phyloP scores from a whole-genome alignment of 2,113 vertebrate species.

The Steatornis caripensis region DNA sequence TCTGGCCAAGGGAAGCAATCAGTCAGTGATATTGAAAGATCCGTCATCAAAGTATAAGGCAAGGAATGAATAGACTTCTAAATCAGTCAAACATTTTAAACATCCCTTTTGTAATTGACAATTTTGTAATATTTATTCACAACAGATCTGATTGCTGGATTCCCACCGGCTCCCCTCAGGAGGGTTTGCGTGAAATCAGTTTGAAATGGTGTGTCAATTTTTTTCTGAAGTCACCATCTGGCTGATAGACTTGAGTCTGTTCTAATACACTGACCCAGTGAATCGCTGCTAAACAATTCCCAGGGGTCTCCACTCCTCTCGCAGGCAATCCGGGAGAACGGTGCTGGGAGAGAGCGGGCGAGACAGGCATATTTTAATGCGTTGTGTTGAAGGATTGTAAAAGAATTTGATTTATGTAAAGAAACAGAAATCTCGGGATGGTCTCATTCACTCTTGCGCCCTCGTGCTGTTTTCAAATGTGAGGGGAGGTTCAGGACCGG shows the following conservation, averaged over 20 bases:
- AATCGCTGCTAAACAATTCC: constrained; percentile 87
- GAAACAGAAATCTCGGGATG: constrained; percentile 32
- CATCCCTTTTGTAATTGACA: constrained; percentile 97
- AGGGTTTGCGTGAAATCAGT: constrained; percentile 97
- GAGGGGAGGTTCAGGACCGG: not conserved
- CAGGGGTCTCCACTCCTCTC: constrained; percentile 66
- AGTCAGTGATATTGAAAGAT: constrained; percentile 44
- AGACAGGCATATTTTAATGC: constrained; percentile 37
- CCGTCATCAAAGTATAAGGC: constrained; percentile 17
- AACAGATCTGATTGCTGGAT: constrained; percentile 90
- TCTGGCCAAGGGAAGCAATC: constrained; percentile 7
- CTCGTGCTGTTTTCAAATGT: not conserved
- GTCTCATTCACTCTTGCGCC: not conserved
- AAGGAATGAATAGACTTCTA: constrained; percentile 45
- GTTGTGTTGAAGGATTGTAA: constrained; percentile 48
- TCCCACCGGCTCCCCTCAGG: constrained; percentile 81
- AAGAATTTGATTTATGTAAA: constrained; percentile 63
- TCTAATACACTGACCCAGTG: constrained; percentile 82
- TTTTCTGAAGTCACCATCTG: constrained; percentile 97
- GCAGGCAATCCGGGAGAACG: constrained; percentile 60
- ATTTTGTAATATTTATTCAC: constrained; percentile 99
- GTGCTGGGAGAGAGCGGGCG: not conserved
- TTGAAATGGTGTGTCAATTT: constrained; percentile 98
- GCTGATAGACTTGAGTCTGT: constrained; percentile 87
- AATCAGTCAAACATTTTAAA: constrained; percentile 91